Evolutionary conservation across 1,140 invertebrate species (phyloP).

Genomic region (Papilio glaucus): DNA sequence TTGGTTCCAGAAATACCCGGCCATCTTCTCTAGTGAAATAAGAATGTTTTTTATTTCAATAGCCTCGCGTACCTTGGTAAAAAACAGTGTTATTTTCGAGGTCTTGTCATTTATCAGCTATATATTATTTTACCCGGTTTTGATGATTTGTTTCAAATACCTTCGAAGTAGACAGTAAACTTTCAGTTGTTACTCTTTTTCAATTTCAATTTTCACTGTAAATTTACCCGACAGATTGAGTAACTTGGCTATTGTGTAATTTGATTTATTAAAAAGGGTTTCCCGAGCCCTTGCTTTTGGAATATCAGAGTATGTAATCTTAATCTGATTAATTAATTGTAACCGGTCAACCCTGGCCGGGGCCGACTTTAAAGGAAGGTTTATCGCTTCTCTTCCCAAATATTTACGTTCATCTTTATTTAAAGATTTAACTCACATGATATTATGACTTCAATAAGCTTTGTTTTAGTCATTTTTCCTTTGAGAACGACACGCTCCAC

Average conservation of each 20-base stretch:
- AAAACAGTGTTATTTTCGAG: too few species aligned
- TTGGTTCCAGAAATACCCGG: too few species aligned
- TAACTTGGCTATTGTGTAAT: not conserved
- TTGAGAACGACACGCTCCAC: too few species aligned
- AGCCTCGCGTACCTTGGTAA: too few species aligned
- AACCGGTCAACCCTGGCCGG: not conserved
- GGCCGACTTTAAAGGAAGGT: not conserved
- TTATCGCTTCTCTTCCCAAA: not conserved
- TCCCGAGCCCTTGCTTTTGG: not conserved
- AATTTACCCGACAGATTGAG: not conserved
- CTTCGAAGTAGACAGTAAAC: not conserved
- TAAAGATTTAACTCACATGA: not conserved
- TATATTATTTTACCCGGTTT: too few species aligned
- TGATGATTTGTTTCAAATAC: too few species aligned
- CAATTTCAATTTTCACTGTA: not conserved
- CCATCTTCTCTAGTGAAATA: too few species aligned
- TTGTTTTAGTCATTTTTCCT: not conserved
- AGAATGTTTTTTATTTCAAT: too few species aligned
- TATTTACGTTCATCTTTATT: not conserved
- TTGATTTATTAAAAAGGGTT: conserved; percentile 22
- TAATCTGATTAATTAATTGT: not conserved
- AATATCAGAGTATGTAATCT: not conserved
- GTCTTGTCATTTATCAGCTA: too few species aligned
- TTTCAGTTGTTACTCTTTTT: not conserved
- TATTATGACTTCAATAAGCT: not conserved